Evolutionary conservation across 1,140 invertebrate species (phyloP), one percentile per base, ranked within the genome.

Genomic region (Neodiprion lecontei): DNA sequence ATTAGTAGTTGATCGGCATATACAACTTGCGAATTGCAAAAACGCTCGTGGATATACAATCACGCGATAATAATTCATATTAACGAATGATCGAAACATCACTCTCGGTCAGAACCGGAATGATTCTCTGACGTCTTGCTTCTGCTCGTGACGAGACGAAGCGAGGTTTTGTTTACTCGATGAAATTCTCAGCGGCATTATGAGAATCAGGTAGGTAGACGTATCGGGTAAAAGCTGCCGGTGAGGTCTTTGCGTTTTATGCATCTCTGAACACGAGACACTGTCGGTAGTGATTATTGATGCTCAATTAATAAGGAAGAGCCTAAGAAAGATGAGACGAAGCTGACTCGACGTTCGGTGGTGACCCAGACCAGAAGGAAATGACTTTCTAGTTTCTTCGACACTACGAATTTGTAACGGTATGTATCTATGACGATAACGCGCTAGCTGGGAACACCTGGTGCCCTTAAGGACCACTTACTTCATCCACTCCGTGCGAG

Each of bases 281-380:
- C n/a, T 61, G 53, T 61, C 53, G 53, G 53, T 61, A 17, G 53
- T 61, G 11, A 61, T 61, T 7, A 61, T 61, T 61, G 9, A 61
- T 61, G 53, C 53, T 61, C n/a, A 61, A 61, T 61, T 61, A 61
- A 61, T 61, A 61, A 40, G 28, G 11, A 61, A 61, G 53, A 61
- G n/a, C 53, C 53, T 61, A 17, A 17, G 53, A 61, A 61, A 61
- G 53, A 61, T 61, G 53, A 17, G 11, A 12, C 11, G 7, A 61
- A 17, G 11, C n/a, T 61, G 53, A 17, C n/a, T 61, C 53, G 53
- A 17, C 11, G 53, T 5, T 61, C 53, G n/a, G 53, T 61, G 53
- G 53, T 9, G 53, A 61, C n/a, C 53, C 11, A 17, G 11, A 61
- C 53, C 53, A 61, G 3, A 5, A 3, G n/a, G 53, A 17, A 61